Evolutionary conservation across 2,113 vertebrate genomes (phyloP), one percentile per base, ranked within the genome.

Genomic region (Diadophis punctatus): DNA sequence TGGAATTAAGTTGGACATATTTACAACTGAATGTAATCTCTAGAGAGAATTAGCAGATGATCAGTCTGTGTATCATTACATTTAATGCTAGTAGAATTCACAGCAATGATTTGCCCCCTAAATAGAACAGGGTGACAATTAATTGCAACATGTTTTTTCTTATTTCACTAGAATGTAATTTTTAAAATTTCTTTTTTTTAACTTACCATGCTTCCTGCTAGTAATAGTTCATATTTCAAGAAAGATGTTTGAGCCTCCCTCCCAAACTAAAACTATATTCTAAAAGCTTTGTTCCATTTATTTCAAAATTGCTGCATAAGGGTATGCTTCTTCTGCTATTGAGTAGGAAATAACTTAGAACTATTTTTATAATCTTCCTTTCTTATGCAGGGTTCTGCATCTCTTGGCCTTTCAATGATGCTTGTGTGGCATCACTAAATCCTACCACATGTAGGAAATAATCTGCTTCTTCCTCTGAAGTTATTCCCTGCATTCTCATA

Each of bases 261-360:
- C 30, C 8, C 74, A 30, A 63, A 84, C 3, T 86, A 51, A 55
- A 85, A n/a, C 2, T 55, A 80, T 92, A 51, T 86, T 51, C 74
- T 90, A 25, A 86, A 86, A 60, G 43, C 25, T 93, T 93, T 91
- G 55, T 88, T 25, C 92, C 39, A 46, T 91, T 92, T 91, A 25
- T 25, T 2, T 55, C 22, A 46, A 91, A 90, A 95, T 46, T 94
- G 3, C 20, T 91, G 87, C 88, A 51, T 23, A 88, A 85, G 39
- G n/a, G 22, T 94, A 16, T 89, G 90, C 63, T 94, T 49, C 34
- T 92, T 1, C 12, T 95, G 20, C 93, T 95, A 91, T 85, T 89
- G 84, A 49, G 8, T 23, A 89, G 92, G 60, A 51, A 85, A 46
- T 43, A 88, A 0, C 4, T 3, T 4, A 91, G 39, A 52, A 11